phyloP scores from a whole-genome alignment of 2,113 vertebrate species.

The Dipodomys ordii region DNA sequence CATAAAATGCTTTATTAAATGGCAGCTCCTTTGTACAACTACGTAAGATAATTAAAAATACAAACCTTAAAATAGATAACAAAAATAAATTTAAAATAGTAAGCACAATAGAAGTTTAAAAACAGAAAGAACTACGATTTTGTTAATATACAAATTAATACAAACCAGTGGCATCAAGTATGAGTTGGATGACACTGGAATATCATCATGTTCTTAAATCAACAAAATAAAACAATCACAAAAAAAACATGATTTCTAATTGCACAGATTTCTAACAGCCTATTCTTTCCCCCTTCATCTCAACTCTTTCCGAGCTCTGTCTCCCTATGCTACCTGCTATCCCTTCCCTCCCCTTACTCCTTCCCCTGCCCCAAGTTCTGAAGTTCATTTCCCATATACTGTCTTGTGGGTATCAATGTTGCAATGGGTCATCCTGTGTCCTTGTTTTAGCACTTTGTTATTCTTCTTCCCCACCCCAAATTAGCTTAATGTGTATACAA shows the following conservation, averaged over 20 bases:
- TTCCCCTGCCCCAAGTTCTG: too few relatives aligned
- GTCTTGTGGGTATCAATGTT: too few relatives aligned
- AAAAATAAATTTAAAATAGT: background rate
- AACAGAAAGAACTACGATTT: background rate
- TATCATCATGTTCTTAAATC: background rate
- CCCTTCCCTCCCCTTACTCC: background rate
- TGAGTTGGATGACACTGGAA: background rate
- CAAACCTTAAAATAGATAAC: too few relatives aligned
- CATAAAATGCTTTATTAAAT: too few relatives aligned
- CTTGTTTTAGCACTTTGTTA: too few relatives aligned
- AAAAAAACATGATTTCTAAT: constrained; percentile 10
- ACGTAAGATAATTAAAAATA: too few relatives aligned
- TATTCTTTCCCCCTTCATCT: background rate
- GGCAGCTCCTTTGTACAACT: too few relatives aligned
- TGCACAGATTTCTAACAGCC: background rate
- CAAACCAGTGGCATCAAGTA: background rate
- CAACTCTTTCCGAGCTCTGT: background rate
- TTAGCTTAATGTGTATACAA: too few relatives aligned
- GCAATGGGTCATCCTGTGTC: too few relatives aligned
- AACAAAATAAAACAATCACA: background rate
- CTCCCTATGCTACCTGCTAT: background rate
- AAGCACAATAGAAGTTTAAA: background rate
- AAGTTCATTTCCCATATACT: too few relatives aligned
- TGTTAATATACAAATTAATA: background rate
- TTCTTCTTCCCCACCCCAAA: too few relatives aligned